Conservation (phyloP, 1,140 invertebrate genomes). For the Charaxes varanes region DNA sequence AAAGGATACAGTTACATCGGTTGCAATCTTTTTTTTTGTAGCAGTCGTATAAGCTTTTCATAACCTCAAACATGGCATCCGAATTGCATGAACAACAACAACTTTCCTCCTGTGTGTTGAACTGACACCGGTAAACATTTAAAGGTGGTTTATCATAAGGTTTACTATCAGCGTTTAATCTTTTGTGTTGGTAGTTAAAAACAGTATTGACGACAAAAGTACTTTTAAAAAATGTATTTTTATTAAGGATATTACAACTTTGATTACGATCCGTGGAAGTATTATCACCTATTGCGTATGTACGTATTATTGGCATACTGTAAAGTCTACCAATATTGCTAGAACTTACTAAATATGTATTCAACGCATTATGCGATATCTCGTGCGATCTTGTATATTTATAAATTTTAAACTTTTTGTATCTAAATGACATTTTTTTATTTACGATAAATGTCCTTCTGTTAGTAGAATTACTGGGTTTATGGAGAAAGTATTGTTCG, state of each 20-base stretch:
- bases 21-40: conserved; percentile 57
- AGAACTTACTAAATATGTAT: not conserved
- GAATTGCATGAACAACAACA: conserved; percentile 54
- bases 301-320: not conserved
- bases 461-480: no score
- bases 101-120: conserved; percentile 33
- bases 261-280: no score
- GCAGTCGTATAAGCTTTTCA: conserved; percentile 54
- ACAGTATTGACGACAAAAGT: not conserved
- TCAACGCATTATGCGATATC: not conserved
- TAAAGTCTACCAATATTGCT: not conserved
- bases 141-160: conserved; percentile 10
- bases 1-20: conserved; percentile 48
- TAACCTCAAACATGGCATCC: conserved; percentile 55
- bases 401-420: conserved; percentile 3
- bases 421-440: conserved; percentile 1
- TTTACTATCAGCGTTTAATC: not conserved
- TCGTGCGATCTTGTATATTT: not conserved
- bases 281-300: no score
- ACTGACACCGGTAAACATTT: conserved; percentile 43
- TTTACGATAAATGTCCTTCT: no score
- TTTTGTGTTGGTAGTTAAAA: not conserved
- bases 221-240: no score
- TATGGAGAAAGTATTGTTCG: no score
- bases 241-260: no score